Percentiles rank a stretch among this genome's conserved stretches.
phyloP scores from a whole-genome alignment of 2,888 invertebrate species.

The Liodrosophila aerea region DNA sequence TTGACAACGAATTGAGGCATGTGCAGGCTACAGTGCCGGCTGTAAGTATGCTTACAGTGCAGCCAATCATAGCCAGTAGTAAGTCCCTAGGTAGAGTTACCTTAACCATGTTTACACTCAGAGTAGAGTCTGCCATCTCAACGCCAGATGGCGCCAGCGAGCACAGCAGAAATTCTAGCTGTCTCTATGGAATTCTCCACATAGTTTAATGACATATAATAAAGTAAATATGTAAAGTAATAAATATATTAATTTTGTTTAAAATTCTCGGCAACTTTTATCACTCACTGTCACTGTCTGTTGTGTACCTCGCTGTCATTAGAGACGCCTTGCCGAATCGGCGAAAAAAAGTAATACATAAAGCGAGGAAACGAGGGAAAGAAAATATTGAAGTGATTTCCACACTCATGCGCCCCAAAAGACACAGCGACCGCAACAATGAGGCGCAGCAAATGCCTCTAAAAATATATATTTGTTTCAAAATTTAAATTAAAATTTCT shows the following conservation, averaged over 20 bases:
- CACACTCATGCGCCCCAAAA: constrained; percentile 49
- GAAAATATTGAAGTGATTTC: constrained; percentile 67
- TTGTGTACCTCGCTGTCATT: constrained; percentile 53
- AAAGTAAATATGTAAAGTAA: too few relatives aligned
- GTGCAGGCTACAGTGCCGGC: constrained; percentile 2
- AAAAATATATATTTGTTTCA: constrained; percentile 56
- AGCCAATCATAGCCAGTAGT: too few relatives aligned
- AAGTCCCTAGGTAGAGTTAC: too few relatives aligned
- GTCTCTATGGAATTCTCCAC: too few relatives aligned
- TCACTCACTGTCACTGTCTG: constrained; percentile 42
- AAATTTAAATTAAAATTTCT: constrained; percentile 37
- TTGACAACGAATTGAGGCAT: constrained; percentile 30
- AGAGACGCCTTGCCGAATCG: constrained; percentile 55
- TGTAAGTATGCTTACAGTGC: constrained; percentile 17
- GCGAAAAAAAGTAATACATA: constrained; percentile 35
- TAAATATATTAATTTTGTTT: too few relatives aligned
- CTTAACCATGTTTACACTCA: too few relatives aligned
- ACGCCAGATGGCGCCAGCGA: too few relatives aligned
- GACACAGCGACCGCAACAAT: constrained; percentile 64
- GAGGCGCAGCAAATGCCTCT: constrained; percentile 50
- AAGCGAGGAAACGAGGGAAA: constrained; percentile 9
- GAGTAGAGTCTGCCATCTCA: too few relatives aligned
- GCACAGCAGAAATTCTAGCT: too few relatives aligned
- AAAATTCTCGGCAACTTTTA: too few relatives aligned
- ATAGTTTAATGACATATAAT: too few relatives aligned